Conservation (phyloP, 1,140 invertebrate genomes). For the Lysiphlebus fabarum region DNA sequence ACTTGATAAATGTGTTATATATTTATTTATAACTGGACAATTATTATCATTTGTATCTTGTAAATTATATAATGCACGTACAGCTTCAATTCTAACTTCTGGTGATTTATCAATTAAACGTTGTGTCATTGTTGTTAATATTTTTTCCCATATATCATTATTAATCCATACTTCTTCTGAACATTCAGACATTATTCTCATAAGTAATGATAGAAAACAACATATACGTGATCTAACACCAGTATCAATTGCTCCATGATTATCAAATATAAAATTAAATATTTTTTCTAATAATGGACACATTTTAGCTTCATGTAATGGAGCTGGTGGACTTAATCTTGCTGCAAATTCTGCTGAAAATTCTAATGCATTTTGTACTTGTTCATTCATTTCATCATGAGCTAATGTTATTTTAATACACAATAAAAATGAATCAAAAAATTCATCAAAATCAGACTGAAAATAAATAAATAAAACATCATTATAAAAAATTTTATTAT, state of each 20-base stretch:
- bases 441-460: constrained; percentile 36
- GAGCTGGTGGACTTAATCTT: no score
- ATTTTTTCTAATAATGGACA: constrained; percentile 38
- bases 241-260: constrained; percentile 60
- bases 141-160: constrained; percentile 71
- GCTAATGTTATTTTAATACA: constrained; percentile 39
- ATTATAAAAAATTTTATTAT: no score
- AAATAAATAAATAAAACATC: constrained; percentile 31
- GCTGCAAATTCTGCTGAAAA: constrained; percentile 61
- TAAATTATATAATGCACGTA: constrained; percentile 72
- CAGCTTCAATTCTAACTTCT: constrained; percentile 73
- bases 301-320: constrained; percentile 30
- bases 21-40: constrained; percentile 76
- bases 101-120: constrained; percentile 69
- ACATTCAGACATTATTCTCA: constrained; percentile 64
- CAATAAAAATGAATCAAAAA: constrained; percentile 35
- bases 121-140: constrained; percentile 69
- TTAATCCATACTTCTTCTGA: constrained; percentile 69
- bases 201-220: constrained; percentile 70
- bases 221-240: constrained; percentile 71
- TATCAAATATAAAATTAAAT: constrained; percentile 38
- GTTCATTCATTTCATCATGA: constrained; percentile 42
- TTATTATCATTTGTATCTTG: constrained; percentile 74
- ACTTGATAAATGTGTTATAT: constrained; percentile 69
- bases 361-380: constrained; percentile 56